Conservation (phyloP, 2,888 invertebrate species). For the Himalopsyche anomala region DNA sequence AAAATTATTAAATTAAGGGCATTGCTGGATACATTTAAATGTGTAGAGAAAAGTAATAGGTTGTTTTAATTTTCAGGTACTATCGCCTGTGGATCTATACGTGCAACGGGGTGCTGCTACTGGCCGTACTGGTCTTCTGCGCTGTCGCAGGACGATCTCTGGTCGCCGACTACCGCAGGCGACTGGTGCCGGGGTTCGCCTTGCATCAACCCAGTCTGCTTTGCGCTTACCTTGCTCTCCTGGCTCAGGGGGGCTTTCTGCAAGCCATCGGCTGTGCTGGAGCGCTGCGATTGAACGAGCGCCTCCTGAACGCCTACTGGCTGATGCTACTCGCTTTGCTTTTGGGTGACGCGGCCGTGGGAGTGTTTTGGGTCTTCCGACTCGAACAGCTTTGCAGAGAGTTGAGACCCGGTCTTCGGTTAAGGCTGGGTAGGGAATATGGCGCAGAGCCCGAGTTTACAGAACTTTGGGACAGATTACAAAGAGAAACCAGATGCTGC, state of each 20-base stretch:
- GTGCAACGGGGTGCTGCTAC: constrained; percentile 91
- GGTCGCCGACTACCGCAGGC: constrained; percentile 82
- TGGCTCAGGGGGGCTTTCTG: constrained; percentile 83
- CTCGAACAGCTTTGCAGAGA: constrained; percentile 86
- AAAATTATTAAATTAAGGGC: no score
- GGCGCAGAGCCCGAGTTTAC: constrained; percentile 84
- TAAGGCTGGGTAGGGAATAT: constrained; percentile 82
- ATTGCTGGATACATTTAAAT: no score
- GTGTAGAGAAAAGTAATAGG: neutral
- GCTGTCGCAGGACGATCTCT: constrained; percentile 85
- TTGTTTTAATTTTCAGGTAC: constrained; percentile 76
- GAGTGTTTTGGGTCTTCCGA: constrained; percentile 90
- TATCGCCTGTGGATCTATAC: constrained; percentile 95
- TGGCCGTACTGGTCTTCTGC: constrained; percentile 88
- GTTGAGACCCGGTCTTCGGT: constrained; percentile 81
- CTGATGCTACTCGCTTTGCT: constrained; percentile 85
- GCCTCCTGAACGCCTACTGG: constrained; percentile 90
- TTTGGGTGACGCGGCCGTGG: constrained; percentile 89
- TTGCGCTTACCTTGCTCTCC: constrained; percentile 89
- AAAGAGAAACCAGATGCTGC: constrained; percentile 86
- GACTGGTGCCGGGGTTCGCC: constrained; percentile 84
- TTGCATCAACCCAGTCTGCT: constrained; percentile 89
- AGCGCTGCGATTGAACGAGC: constrained; percentile 87
- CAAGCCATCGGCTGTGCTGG: constrained; percentile 90
- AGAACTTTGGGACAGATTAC: constrained; percentile 86